Evolutionary conservation across 2,113 vertebrate species (phyloP).

Genomic region (Python bivittatus): DNA sequence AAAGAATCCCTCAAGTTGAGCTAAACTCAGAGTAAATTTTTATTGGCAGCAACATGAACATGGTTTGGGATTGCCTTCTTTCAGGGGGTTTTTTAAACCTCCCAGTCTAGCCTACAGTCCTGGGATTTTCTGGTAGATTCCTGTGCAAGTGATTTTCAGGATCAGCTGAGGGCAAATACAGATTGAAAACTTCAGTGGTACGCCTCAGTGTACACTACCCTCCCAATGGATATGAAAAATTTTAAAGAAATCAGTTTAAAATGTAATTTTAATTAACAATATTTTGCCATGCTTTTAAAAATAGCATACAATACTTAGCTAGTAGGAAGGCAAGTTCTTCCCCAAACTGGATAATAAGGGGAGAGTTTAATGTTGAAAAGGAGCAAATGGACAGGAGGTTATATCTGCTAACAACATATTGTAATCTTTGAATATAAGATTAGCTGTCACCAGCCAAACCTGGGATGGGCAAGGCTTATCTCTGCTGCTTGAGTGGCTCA

Average conservation of each 20-base stretch:
- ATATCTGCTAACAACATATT: not conserved
- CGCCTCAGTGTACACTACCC: not conserved
- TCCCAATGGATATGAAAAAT: not conserved
- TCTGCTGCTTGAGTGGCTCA: not conserved
- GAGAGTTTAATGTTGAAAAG: not conserved
- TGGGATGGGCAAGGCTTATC: not conserved
- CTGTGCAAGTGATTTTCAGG: not conserved
- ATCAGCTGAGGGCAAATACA: not conserved
- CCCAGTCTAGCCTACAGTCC: not conserved
- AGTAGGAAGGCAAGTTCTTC: not conserved
- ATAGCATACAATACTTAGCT: no score
- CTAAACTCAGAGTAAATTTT: not conserved
- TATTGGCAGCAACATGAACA: not conserved
- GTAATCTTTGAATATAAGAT: not conserved
- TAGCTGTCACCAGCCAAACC: not conserved
- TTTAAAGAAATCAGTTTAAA: not conserved
- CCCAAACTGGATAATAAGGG: not conserved
- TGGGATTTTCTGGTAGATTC: not conserved
- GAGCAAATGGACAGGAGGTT: not conserved
- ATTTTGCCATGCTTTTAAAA: not conserved
- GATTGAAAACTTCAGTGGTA: not conserved
- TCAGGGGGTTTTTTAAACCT: not conserved
- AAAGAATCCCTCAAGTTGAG: not conserved
- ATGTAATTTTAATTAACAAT: not conserved
- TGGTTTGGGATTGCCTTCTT: not conserved